Evolutionary conservation across 2,888 invertebrate species (phyloP), one percentile per base, ranked within the genome.

Genomic region (Lycaena phlaeas): DNA sequence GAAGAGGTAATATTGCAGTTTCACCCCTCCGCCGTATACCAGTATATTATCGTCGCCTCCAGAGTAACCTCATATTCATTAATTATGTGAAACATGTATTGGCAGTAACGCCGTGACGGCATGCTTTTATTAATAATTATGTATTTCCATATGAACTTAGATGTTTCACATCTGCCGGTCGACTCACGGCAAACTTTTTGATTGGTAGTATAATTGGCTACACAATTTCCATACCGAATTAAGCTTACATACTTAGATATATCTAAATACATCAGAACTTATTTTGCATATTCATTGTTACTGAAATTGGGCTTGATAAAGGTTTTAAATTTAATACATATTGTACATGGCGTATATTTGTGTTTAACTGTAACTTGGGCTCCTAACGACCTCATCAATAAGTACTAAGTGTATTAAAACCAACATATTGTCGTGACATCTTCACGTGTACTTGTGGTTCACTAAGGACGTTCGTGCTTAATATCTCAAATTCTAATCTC

Each of bases 1-100:
- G 97, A 97, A 81, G 97, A 97, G 95, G 97, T 97, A 86, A 11
- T 27, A 14, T 18, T n/a, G n/a, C n/a, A n/a, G n/a, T n/a, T n/a
- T n/a, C n/a, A 14, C 11, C 7, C n/a, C n/a, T n/a, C n/a, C 25
- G 22, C 5, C 18, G 7, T 14, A 5, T 29, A 27, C 7, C 11
- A 2, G 4, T 29, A 14, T 9, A 14, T n/a, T 14, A 14, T 14
- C n/a, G 3, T 29, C 12, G 28, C 28, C 28, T 29, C 17, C 34
- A 34, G 15, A 9, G 15, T 34, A 34, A 18, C 9, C 5, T 11
- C 9, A 7, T 34, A 14, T 29, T 14, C 9, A 22, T 22, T 22
- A n/a, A n/a, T n/a, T n/a, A 27, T 27, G 27, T 14, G 12, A 7
- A 29, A 15, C 15, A 18, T n/a, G 9, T 22, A 22, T 22, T 22